phyloP scores from a whole-genome alignment of 53 echinoderm and acorn worm genomes.

The Echinarachnius parma region DNA sequence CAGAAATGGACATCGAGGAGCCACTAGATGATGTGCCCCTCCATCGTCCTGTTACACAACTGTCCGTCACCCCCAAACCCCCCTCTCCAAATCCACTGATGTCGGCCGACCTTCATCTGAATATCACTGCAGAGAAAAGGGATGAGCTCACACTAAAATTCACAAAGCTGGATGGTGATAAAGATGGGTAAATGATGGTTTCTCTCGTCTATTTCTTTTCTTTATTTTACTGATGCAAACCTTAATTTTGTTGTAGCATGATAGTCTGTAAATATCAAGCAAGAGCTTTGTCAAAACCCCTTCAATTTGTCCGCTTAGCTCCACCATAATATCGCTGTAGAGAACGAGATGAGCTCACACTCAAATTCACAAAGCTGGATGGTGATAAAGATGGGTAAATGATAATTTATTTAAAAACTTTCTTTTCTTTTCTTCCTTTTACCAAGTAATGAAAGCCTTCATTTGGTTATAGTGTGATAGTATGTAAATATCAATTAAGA shows the following conservation, averaged over 20 bases:
- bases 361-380: too few species aligned
- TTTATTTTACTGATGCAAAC: too few species aligned
- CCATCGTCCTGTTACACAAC: not conserved
- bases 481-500: too few species aligned
- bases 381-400: conserved; percentile 72
- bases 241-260: too few species aligned
- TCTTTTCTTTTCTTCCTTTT: too few species aligned
- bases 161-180: conserved; percentile 61
- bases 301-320: too few species aligned
- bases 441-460: too few species aligned
- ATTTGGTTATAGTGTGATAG: too few species aligned
- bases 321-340: too few species aligned
- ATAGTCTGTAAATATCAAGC: too few species aligned
- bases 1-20: conserved; percentile 79
- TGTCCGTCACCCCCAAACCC: conserved; percentile 42
- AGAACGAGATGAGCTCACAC: too few species aligned
- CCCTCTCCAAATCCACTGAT: conserved; percentile 71
- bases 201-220: not conserved
- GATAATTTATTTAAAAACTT: not conserved
- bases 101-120: conserved; percentile 58
- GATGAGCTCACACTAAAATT: conserved; percentile 55
- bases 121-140: conserved; percentile 53
- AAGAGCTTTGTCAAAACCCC: too few species aligned
- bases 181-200: conserved; percentile 59
- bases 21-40: conserved; percentile 31